phyloP scores from a whole-genome alignment of 2,797 vertebrate genomes.

The Ptychadena robeensis region DNA sequence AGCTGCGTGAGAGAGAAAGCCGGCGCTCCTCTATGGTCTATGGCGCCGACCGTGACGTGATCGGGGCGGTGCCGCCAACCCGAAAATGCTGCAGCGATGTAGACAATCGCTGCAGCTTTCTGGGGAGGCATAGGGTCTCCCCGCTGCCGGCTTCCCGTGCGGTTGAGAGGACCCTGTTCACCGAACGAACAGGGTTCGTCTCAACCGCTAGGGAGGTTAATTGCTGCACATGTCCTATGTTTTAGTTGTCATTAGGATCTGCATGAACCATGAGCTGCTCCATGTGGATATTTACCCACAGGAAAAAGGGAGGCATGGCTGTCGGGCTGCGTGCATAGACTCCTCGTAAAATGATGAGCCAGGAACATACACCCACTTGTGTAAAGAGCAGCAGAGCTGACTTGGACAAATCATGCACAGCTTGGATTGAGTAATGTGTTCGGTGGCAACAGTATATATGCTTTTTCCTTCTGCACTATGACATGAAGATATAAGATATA shows the following conservation, averaged over 20 bases:
- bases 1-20: too few relatives aligned
- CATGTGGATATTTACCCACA: constrained; percentile 17
- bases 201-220: too few relatives aligned
- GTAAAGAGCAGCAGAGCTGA: constrained; percentile 6
- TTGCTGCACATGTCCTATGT: constrained; percentile 26
- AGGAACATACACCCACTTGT: constrained; percentile 46
- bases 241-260: constrained; percentile 12
- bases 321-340: not conserved
- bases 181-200: too few relatives aligned
- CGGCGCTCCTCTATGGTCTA: too few relatives aligned
- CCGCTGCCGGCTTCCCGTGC: too few relatives aligned
- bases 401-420: not conserved
- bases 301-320: constrained; percentile 2
- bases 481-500: not conserved
- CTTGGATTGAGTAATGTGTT: not conserved
- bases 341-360: constrained; percentile 40
- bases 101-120: too few relatives aligned
- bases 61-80: too few relatives aligned
- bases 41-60: too few relatives aligned
- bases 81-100: too few relatives aligned
- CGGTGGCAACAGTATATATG: not conserved
- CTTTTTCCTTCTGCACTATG: not conserved
- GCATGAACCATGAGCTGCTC: not conserved
- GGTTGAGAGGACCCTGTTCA: too few relatives aligned
- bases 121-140: too few relatives aligned